Evolutionary conservation across 92 coral and sea anemone species (phyloP).

Genomic region (Porites lobata): DNA sequence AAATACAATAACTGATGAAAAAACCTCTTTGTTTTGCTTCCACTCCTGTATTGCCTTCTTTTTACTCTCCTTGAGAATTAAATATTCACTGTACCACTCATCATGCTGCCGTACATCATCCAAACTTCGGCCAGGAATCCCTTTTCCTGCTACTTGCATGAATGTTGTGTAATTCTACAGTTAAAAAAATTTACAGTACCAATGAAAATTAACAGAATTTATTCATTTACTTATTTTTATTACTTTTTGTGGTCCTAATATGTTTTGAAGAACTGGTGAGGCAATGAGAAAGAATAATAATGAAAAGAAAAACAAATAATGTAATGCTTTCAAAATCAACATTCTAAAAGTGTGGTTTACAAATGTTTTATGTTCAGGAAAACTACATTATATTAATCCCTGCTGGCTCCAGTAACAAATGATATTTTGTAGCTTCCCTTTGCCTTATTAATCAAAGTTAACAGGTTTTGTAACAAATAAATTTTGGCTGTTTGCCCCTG

Average conservation of each 20-base stretch:
- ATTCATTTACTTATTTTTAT: background rate
- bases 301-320: too few species aligned
- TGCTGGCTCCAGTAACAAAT: too few species aligned
- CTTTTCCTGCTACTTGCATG: slow-evolving; percentile 76
- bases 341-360: too few species aligned
- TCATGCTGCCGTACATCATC: slow-evolving; percentile 95
- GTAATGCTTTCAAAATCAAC: too few species aligned
- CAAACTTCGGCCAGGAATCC: slow-evolving; percentile 86
- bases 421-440: too few species aligned
- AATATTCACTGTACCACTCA: slow-evolving; percentile 96
- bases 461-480: too few species aligned
- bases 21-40: slow-evolving; percentile 84
- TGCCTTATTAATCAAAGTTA: too few species aligned
- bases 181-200: background rate
- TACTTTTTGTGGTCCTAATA: background rate
- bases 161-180: slow-evolving; percentile 81
- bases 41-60: slow-evolving; percentile 90
- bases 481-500: too few species aligned
- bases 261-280: background rate
- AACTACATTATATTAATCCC: too few species aligned
- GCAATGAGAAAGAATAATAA: background rate
- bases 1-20: too few species aligned
- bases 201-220: too few species aligned
- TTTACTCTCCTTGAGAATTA: slow-evolving; percentile 85
- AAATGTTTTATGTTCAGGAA: too few species aligned